Evolutionary conservation across 2,797 vertebrate genomes (phyloP), one percentile per base, ranked within the genome.

Genomic region (Channa striata): DNA sequence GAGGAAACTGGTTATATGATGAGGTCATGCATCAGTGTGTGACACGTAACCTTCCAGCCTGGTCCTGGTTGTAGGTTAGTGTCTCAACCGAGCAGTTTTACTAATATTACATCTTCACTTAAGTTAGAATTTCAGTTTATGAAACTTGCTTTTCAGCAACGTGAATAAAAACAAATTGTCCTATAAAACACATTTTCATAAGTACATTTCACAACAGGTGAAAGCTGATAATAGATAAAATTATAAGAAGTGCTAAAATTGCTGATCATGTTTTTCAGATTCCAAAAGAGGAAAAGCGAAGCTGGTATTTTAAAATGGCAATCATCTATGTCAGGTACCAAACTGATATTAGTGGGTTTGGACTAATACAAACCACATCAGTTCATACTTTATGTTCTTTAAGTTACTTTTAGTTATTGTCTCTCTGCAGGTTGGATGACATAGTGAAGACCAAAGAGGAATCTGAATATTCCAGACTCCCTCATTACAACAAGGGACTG

Each of bases 281-380:
- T 69, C 89, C 94, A 1, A 8, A 11, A 37, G 95, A 96, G 75
- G 97, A 98, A 89, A 97, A 95, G 72, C 87, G 88, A 86, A 94
- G 93, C 87, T 98, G 96, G 96, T 96, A 93, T 89, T 96, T 97
- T 73, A 96, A 95, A 84, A 97, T 98, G 97, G 95, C 96, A 59
- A 94, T 92, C 5, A 93, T 96, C 85, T 94, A 95, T 74, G 93
- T 97, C 83, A 95, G 95, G 97, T 98, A 88, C 5, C 39, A n/a
- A 10, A 46, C 37, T 36, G 6, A n/a, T 3, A 17, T 60, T 0
- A 39, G 43, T 48, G 1, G 0, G 43, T 42, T 62, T 34, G 14
- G 3, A 48, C 20, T 4, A 10, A 60, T 37, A n/a, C 48, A 5
- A 11, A 11, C 4, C 2, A 9, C 16, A 37, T 1, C 12, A 53